Conservation (phyloP, 2,113 vertebrate species). For the Ginglymostoma cirratum region DNA sequence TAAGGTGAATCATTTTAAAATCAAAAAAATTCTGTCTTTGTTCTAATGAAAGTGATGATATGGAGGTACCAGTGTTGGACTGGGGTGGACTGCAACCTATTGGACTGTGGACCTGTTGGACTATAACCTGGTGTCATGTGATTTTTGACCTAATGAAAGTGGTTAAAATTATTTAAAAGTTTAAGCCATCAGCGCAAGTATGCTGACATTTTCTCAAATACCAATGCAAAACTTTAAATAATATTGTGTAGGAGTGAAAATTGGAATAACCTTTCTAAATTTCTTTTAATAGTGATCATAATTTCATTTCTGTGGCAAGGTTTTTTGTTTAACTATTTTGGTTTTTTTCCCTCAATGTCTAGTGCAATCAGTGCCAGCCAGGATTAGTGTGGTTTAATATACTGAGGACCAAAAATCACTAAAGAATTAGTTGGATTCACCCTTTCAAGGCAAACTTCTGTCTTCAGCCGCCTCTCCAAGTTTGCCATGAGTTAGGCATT, state of each 20-base stretch:
- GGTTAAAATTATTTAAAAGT: background rate
- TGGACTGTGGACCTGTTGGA: too few species aligned
- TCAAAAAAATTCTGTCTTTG: background rate
- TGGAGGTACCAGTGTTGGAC: too few species aligned
- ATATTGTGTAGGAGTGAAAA: background rate
- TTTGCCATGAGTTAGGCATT: too few species aligned
- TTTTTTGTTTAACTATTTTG: background rate
- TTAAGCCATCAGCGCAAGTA: background rate
- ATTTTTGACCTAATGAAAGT: too few species aligned
- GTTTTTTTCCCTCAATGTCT: background rate
- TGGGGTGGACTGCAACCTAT: too few species aligned
- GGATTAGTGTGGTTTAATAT: background rate
- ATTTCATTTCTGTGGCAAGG: background rate
- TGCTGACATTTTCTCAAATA: background rate
- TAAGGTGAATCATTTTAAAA: background rate
- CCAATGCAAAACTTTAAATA: background rate
- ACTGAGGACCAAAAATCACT: background rate
- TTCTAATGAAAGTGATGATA: background rate
- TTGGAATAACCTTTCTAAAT: background rate
- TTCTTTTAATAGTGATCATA: background rate
- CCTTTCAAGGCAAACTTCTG: too few species aligned
- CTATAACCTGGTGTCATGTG: too few species aligned
- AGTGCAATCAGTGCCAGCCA: slow-evolving; percentile 7
- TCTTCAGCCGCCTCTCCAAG: too few species aligned
- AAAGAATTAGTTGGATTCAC: background rate